These are phyloP conservation scores for Apamea monoglypha DNA, from an alignment of 2,888 invertebrate species.

Conservation along the genomic window DNA sequence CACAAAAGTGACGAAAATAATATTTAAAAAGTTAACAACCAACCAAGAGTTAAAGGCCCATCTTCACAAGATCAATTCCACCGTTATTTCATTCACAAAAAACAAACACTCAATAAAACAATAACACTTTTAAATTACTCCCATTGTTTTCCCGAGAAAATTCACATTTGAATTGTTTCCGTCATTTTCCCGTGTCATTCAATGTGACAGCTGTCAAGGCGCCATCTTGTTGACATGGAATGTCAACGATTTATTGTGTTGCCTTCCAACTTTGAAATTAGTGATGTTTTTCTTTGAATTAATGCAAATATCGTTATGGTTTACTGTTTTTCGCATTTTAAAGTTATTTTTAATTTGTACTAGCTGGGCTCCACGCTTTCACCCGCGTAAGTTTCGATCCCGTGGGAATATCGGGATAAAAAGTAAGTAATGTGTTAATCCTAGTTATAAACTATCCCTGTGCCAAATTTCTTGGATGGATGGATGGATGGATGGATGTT, in stretches of 20 bases:
- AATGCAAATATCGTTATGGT: slow-evolving; percentile 35
- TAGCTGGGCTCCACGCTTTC: too few species aligned
- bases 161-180: slow-evolving; percentile 37
- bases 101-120: slow-evolving; percentile 22
- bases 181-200: slow-evolving; percentile 63
- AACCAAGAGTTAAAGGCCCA: background rate
- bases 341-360: background rate
- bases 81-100: slow-evolving; percentile 22
- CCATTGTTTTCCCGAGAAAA: slow-evolving; percentile 55
- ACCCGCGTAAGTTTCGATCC: too few species aligned
- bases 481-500: too few species aligned
- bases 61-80: slow-evolving; percentile 27
- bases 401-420: too few species aligned
- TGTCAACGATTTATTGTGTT: slow-evolving; percentile 67
- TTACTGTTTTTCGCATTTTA: background rate
- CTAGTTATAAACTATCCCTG: too few species aligned
- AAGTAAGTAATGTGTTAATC: too few species aligned
- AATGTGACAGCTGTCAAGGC: slow-evolving; percentile 75
- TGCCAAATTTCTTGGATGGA: too few species aligned
- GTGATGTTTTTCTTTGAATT: slow-evolving; percentile 50
- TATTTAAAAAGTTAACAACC: slow-evolving; percentile 9
- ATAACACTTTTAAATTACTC: slow-evolving; percentile 34
- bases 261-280: slow-evolving; percentile 53
- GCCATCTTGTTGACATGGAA: slow-evolving; percentile 69
- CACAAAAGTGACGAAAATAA: background rate